Evolutionary conservation across 1,140 invertebrate species (phyloP), one percentile per base, ranked within the genome.

Genomic region (Solen grandis): DNA sequence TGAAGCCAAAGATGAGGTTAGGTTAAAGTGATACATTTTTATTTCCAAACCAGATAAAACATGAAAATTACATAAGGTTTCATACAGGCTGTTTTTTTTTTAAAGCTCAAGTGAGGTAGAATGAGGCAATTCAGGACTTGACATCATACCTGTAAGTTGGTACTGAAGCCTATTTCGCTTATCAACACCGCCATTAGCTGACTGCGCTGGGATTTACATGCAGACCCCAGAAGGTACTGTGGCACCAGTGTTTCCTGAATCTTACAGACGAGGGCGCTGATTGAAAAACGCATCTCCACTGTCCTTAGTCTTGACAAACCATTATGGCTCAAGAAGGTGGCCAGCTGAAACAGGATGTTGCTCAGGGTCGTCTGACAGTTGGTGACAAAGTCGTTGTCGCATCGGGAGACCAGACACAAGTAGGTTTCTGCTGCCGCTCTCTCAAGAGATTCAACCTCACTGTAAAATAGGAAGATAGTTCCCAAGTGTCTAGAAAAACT

Each of bases 391-490:
- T 69, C 41, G 27, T 68, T 81, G 27, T 41, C 41, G 46, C 85
- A 50, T n/a, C 57, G 72, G 19, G 55, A 38, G 36, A 85, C 60
- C 8, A 87, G 31, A 25, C 38, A 59, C 10, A 68, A 25, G n/a
- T 82, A 55, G 8, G 84, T 38, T 19, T 33, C 13, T 16, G 78
- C 75, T 35, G 77, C 68, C 13, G 36, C 52, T 35, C 80, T 76
- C 33, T 87, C 86, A 13, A 87, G 54, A 5, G 63, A 19, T 16
- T 69, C 22, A 16, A 66, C 33, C 16, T 81, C 80, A 19, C 86
- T 87, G 52, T 22, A 70, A 62, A 78, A 76, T 14, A n/a, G 76
- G 14, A 72, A 41, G n/a, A n/a, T n/a, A 29, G 14, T 3, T 27
- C 14, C 35, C 5, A 36, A 54, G 65, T n/a, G n/a, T n/a, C n/a